These are phyloP conservation scores for Steromphala cineraria DNA, from an alignment of 2,888 invertebrate species.

Conservation along the genomic window DNA sequence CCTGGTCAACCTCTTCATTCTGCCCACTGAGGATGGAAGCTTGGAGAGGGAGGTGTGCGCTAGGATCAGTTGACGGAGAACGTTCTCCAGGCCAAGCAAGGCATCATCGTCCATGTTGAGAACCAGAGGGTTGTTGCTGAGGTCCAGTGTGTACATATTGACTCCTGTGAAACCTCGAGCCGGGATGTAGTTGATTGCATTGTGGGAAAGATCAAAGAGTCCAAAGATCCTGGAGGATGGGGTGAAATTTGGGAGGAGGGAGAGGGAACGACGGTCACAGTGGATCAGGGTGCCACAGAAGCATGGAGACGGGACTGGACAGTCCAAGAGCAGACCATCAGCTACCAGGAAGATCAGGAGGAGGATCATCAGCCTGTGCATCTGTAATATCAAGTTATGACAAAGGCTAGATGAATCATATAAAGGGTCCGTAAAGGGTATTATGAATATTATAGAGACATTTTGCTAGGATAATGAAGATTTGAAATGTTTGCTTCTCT, in stretches of 20 bases:
- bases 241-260: conserved; percentile 5
- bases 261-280: conserved; percentile 6
- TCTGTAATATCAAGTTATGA: neutral
- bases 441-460: no score
- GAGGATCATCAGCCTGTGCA: neutral
- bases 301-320: conserved; percentile 13
- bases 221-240: neutral
- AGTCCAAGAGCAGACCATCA: neutral
- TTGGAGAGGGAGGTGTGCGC: neutral
- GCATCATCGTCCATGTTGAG: conserved; percentile 20
- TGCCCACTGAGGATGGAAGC: conserved; percentile 14
- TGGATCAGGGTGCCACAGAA: conserved; percentile 20
- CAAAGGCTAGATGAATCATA: no score
- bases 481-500: no score
- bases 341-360: neutral
- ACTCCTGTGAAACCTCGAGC: conserved; percentile 10
- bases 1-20: neutral
- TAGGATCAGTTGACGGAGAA: conserved; percentile 9
- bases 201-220: conserved; percentile 13
- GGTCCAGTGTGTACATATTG: conserved; percentile 1
- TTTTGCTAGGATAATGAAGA: no score
- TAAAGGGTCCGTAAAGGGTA: no score
- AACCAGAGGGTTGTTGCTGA: conserved; percentile 9
- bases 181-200: conserved; percentile 5
- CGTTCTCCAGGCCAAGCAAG: conserved; percentile 11